Evolutionary conservation across 37 sponge, comb jelly and placozoan species (phyloP), one percentile per base, ranked within the genome.

Genomic region (Diacarnus erythraeanus): DNA sequence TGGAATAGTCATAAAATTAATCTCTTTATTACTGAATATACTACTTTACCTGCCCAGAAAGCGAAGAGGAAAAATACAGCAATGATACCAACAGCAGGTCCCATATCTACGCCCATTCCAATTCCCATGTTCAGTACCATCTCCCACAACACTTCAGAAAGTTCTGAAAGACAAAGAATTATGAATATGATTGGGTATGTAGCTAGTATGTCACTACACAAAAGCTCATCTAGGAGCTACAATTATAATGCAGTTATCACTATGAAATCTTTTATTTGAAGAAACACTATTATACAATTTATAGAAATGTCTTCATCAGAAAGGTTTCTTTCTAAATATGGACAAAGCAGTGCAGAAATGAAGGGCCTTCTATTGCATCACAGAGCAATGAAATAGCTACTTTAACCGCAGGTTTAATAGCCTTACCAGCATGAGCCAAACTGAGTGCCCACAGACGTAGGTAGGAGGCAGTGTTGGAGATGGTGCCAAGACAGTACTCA

Each of bases 391-490:
- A n/a, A n/a, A n/a, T n/a, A n/a, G n/a, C n/a, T n/a, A n/a, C n/a
- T n/a, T n/a, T n/a, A n/a, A n/a, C n/a, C n/a, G n/a, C n/a, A n/a
- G n/a, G n/a, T n/a, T n/a, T n/a, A n/a, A n/a, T n/a, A n/a, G 3
- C 3, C 71, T 1, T 71, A 99, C 99, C 95, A 38, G 97, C 97
- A 79, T 99, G 99, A 77, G 99, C 99, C 31, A 99, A 80, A 74
- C 95, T 94, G 73, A 99, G 97, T 59, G 99, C 99, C 99, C 99
- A 99, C 31, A 99, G 86, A 69, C 99, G 97, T 23, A 99, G 93
- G 82, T 99, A 99, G 47, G 97, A 96, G 35, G 99, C 99, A 80
- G 99, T 99, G 80, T 99, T 93, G 76, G 99, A 99, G 69, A 99
- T 94, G 77, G 96, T 96, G 10, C 99, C 97, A 80, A 99, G 85